Conservation (phyloP, 2,888 invertebrate species). For the Arctia plantaginis region DNA sequence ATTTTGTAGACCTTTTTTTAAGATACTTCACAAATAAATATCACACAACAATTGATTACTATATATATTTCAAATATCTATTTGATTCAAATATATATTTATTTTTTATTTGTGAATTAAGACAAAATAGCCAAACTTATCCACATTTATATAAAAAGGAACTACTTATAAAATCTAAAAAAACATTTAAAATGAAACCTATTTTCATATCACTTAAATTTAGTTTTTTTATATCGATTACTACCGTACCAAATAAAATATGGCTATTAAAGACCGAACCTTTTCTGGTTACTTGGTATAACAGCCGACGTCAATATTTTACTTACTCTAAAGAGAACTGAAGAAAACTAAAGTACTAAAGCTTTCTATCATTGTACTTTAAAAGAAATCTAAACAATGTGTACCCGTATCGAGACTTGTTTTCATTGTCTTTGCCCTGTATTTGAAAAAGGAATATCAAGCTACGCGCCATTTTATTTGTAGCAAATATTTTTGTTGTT, state of each 20-base stretch:
- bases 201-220: background rate
- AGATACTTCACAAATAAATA: background rate
- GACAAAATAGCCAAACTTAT: background rate
- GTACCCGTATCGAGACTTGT: slow-evolving; percentile 7
- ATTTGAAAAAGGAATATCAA: slow-evolving; percentile 12
- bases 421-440: slow-evolving; percentile 13
- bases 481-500: background rate
- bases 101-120: background rate
- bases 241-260: background rate
- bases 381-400: slow-evolving; percentile 14
- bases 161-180: background rate
- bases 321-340: slow-evolving; percentile 22
- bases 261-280: background rate
- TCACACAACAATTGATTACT: background rate
- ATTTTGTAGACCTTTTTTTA: too few relatives aligned
- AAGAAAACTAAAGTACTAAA: slow-evolving; percentile 30
- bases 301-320: slow-evolving; percentile 35
- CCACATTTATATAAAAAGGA: background rate
- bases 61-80: background rate
- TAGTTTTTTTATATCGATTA: background rate
- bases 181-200: background rate
- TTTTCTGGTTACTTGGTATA: slow-evolving; percentile 27
- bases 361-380: slow-evolving; percentile 22
- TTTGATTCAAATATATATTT: background rate
- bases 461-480: background rate